Conservation (phyloP, 2,113 vertebrate species). For the Lophius piscatorius region DNA sequence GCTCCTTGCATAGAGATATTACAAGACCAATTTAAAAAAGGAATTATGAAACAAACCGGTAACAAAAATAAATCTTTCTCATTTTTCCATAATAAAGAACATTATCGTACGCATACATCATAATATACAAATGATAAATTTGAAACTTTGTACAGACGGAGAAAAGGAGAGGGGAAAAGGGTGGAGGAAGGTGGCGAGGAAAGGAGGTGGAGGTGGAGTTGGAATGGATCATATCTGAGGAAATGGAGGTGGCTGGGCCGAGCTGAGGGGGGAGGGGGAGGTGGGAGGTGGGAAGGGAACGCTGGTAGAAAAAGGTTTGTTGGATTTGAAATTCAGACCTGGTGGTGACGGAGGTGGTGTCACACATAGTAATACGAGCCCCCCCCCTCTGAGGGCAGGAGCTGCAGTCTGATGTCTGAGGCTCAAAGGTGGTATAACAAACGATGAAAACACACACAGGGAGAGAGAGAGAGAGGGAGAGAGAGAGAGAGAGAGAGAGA, state of each 20-base stretch:
- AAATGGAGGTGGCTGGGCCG: slow-evolving; percentile 33
- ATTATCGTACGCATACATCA: slow-evolving; percentile 97
- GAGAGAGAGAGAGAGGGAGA: too few relatives aligned
- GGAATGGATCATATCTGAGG: slow-evolving; percentile 53
- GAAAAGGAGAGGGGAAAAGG: slow-evolving; percentile 86
- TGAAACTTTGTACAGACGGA: slow-evolving; percentile 97
- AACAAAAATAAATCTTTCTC: slow-evolving; percentile 99
- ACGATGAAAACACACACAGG: slow-evolving; percentile 45
- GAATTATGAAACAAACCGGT: slow-evolving; percentile 99
- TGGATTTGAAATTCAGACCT: slow-evolving; percentile 75
- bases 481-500: slow-evolving; percentile 7
- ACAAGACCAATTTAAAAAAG: slow-evolving; percentile 99
- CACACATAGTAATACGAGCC: slow-evolving; percentile 63
- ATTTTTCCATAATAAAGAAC: slow-evolving; percentile 97
- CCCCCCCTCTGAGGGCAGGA: slow-evolving; percentile 29
- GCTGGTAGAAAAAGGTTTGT: slow-evolving; percentile 71
- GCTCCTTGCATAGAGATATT: slow-evolving; percentile 99
- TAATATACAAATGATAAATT: slow-evolving; percentile 99
- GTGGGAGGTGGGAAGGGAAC: slow-evolving; percentile 24
- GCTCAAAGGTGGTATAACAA: slow-evolving; percentile 44
- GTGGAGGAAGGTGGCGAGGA: slow-evolving; percentile 80
- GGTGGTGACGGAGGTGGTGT: slow-evolving; percentile 64
- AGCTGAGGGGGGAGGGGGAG: too few relatives aligned
- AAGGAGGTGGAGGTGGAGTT: slow-evolving; percentile 48
- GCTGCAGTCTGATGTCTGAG: slow-evolving; percentile 53